Evolutionary conservation across 2,797 vertebrate species (phyloP).

Genomic region (Decapterus maruadsi): DNA sequence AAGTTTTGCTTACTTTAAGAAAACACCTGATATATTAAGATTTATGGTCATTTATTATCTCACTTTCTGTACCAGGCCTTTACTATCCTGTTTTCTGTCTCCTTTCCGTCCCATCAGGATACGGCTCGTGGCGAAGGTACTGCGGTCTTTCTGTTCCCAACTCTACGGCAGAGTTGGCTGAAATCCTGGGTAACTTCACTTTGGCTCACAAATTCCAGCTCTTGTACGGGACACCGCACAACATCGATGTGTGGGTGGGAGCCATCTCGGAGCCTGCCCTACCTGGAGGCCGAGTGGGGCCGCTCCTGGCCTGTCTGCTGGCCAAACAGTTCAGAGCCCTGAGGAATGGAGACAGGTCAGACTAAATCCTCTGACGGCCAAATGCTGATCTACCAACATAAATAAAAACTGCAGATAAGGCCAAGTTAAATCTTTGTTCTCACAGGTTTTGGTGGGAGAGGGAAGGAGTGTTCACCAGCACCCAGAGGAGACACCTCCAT

Average conservation of each 20-base stretch:
- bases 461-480: slow-evolving; percentile 86
- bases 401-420: neutral
- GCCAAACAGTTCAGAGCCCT: slow-evolving; percentile 83
- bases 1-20: neutral
- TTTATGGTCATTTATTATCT: neutral
- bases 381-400: neutral
- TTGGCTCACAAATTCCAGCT: slow-evolving; percentile 83
- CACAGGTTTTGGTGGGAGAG: slow-evolving; percentile 95
- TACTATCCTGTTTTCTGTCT: neutral
- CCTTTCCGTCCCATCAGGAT: slow-evolving; percentile 71
- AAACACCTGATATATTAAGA: neutral
- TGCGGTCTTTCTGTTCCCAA: slow-evolving; percentile 84
- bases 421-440: slow-evolving; percentile 17
- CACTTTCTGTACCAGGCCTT: neutral
- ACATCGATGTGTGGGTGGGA: slow-evolving; percentile 89
- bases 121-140: slow-evolving; percentile 83
- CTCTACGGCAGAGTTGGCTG: slow-evolving; percentile 77
- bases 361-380: neutral
- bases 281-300: slow-evolving; percentile 82
- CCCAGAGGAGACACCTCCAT: slow-evolving; percentile 82
- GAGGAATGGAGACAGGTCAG: slow-evolving; percentile 84
- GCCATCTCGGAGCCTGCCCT: slow-evolving; percentile 86
- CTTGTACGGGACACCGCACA: slow-evolving; percentile 85
- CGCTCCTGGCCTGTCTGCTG: slow-evolving; percentile 86
- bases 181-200: slow-evolving; percentile 76